Evolutionary conservation across 2,888 invertebrate species (phyloP).

Genomic region (Peribatodes rhomboidaria): DNA sequence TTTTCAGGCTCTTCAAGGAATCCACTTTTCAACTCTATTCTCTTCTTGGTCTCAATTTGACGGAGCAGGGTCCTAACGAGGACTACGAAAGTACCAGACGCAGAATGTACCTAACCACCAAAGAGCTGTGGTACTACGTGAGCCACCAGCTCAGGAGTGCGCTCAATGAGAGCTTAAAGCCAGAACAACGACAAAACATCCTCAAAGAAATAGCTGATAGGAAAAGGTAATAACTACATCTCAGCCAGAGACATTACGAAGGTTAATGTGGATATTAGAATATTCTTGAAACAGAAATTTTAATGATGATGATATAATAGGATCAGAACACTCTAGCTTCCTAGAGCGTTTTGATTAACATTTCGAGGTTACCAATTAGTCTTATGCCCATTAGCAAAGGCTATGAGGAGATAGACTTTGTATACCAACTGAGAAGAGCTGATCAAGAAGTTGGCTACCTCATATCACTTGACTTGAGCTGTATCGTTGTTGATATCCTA

Average conservation of each 20-base stretch:
- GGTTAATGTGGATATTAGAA: no score
- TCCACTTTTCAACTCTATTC: not conserved
- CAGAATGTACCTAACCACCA: not conserved
- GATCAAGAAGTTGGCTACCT: no score
- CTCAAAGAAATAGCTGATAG: not conserved
- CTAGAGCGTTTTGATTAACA: no score
- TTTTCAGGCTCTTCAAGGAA: not conserved
- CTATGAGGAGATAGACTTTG: no score
- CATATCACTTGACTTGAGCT: no score
- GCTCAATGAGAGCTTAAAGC: not conserved
- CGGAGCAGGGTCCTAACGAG: not conserved
- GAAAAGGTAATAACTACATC: not conserved
- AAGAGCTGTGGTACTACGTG: constrained; percentile 7
- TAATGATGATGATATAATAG: not conserved
- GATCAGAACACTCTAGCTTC: no score
- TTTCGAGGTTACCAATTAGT: no score
- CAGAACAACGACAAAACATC: not conserved
- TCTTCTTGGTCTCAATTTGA: not conserved
- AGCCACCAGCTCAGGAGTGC: not conserved
- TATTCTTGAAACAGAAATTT: not conserved
- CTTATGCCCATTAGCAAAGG: no score
- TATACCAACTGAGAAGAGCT: no score
- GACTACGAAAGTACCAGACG: not conserved
- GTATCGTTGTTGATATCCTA: no score
- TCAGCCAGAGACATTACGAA: no score